Evolutionary conservation across 2,888 invertebrate species (phyloP), one percentile per base, ranked within the genome.

Genomic region (Amiota minor): DNA sequence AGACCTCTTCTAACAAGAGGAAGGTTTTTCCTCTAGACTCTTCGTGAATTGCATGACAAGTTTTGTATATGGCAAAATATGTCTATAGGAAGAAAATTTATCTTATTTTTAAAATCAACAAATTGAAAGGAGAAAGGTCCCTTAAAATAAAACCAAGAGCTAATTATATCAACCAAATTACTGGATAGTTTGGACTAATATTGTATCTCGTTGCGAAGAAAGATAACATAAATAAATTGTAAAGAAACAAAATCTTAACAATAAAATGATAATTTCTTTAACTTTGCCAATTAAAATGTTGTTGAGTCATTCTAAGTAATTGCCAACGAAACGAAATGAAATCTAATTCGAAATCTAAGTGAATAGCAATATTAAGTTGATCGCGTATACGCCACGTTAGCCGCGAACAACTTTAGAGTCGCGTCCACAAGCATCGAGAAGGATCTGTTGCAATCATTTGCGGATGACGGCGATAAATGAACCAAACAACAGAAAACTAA

Each of bases 281-380:
- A 67, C 14, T 68, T 68, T 23, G 35, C 9, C 10, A 23, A 35
- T 35, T 35, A 35, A 53, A 68, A 68, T 53, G 10, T 75, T 82
- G 82, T 84, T 86, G 83, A 82, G 85, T 83, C 83, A 83, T 82
- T 79, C 78, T 77, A 73, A 75, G 82, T 83, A 83, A 83, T 83
- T 83, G 84, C 81, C 70, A 72, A 79, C 75, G 72, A 75, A 35
- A 75, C 74, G 72, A 70, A 82, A 77, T 77, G 79, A 80, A 78
- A 81, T 80, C 73, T 75, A 72, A 73, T 64, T 20, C 16, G 61
- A 67, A 75, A 72, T 59, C 45, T 6, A 35, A 35, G 6, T 35
- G 4, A 35, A 35, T 35, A 35, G 6, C 9, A 47, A 70, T 70
- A 76, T 59, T 16, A 18, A 2, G 3, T 1, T 20, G 23, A 59